Evolutionary conservation across 1,140 invertebrate species (phyloP).

Genomic region (Ganaspis sp.): DNA sequence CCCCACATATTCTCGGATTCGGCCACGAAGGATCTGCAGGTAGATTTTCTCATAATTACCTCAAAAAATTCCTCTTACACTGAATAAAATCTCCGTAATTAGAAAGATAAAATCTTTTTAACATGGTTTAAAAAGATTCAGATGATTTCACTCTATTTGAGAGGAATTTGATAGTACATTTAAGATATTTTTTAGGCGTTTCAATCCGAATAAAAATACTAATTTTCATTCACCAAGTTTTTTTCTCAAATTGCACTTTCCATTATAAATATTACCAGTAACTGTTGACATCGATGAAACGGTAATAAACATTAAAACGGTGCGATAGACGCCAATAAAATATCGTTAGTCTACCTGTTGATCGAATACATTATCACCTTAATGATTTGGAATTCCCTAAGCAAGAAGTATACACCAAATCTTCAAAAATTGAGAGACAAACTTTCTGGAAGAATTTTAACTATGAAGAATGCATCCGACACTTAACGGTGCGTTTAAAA

Average conservation of each 20-base stretch:
- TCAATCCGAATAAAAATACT: too few relatives aligned
- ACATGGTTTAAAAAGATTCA: too few relatives aligned
- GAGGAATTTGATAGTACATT: too few relatives aligned
- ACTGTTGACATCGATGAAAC: conserved; percentile 7
- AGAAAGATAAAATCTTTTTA: too few relatives aligned
- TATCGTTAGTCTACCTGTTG: conserved; percentile 59
- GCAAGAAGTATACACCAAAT: conserved; percentile 42
- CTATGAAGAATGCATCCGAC: conserved; percentile 9
- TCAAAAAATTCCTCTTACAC: too few relatives aligned
- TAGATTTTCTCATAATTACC: too few relatives aligned
- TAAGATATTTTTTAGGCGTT: too few relatives aligned
- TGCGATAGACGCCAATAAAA: conserved; percentile 52
- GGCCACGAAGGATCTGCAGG: too few relatives aligned
- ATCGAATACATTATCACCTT: conserved; percentile 61
- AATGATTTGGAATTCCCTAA: conserved; percentile 54
- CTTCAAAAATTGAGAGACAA: conserved; percentile 31
- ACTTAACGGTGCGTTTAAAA: conserved; percentile 21
- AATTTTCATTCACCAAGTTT: too few relatives aligned
- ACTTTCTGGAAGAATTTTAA: conserved; percentile 10
- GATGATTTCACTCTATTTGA: too few relatives aligned
- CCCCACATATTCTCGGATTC: too few relatives aligned
- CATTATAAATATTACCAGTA: background rate
- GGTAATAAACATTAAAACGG: conserved; percentile 23
- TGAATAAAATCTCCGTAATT: too few relatives aligned
- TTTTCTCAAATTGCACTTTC: background rate